Evolutionary conservation across 2,888 invertebrate genomes (phyloP).

Genomic region (Xestia ashworthii): DNA sequence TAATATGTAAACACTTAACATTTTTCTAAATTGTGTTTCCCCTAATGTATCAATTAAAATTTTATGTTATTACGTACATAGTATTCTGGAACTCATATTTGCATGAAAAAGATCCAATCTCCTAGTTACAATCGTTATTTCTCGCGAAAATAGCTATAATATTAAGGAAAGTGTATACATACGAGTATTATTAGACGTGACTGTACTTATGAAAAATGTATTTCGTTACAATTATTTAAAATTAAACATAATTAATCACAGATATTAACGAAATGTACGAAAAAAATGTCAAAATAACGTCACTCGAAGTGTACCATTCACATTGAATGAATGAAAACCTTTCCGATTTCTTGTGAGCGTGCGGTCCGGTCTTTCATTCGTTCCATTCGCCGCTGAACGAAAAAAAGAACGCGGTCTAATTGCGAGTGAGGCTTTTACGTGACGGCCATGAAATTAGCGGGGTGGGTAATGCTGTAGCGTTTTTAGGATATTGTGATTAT

Average conservation of each 20-base stretch:
- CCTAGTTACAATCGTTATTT: too few species aligned
- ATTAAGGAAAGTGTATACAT: too few species aligned
- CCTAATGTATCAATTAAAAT: too few species aligned
- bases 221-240: not conserved
- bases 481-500: not conserved
- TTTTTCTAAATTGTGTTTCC: too few species aligned
- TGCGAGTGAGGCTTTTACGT: constrained; percentile 78
- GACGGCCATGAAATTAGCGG: constrained; percentile 70
- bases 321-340: constrained; percentile 75
- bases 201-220: not conserved
- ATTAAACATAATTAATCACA: constrained; percentile 34
- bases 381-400: constrained; percentile 74
- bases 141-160: too few species aligned
- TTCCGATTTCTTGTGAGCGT: constrained; percentile 76
- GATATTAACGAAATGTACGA: constrained; percentile 31
- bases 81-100: too few species aligned
- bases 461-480: not conserved
- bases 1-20: too few species aligned
- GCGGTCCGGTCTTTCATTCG: constrained; percentile 69
- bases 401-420: constrained; percentile 81
- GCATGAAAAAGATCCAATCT: too few species aligned
- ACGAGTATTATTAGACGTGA: too few species aligned
- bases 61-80: too few species aligned
- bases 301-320: constrained; percentile 65
- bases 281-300: constrained; percentile 50